A percentile compares a stretch with the other conserved stretches of the same genome.
Conservation (phyloP, 2,113 vertebrate genomes). For the Protobothrops mucrosquamatus region DNA sequence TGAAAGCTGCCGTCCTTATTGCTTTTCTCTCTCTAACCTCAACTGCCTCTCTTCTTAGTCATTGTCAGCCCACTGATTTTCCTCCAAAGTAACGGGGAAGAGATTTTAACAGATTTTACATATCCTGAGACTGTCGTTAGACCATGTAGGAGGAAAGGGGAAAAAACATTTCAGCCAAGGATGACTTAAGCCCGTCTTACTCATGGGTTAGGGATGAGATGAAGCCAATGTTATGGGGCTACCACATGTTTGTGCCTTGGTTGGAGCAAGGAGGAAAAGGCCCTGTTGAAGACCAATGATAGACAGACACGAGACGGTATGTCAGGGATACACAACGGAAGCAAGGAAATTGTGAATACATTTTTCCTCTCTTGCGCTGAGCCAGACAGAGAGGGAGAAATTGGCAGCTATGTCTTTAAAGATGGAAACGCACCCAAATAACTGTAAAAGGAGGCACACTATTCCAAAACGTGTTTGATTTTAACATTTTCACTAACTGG, state of each 20-base stretch:
- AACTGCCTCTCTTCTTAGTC: neutral
- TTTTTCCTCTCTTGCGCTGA: neutral
- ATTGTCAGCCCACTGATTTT: neutral
- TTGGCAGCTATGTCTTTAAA: neutral
- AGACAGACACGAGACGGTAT: neutral
- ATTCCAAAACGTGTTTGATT: neutral
- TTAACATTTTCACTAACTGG: neutral
- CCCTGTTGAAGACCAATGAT: neutral
- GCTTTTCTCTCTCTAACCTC: neutral
- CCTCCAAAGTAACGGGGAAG: neutral
- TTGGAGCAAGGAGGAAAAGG: neutral
- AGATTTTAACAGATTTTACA: neutral
- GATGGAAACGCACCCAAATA: neutral
- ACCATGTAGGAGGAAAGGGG: neutral
- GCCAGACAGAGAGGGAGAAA: neutral
- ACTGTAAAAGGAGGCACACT: neutral
- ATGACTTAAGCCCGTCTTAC: neutral
- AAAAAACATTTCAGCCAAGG: neutral
- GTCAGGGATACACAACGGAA: neutral
- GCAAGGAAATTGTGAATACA: neutral
- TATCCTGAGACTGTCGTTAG: neutral
- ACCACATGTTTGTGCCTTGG: neutral
- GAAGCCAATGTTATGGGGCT: neutral
- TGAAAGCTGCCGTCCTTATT: neutral
- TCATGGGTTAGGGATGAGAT: neutral